Base-by-base conservation (phyloP, 1,140 invertebrate species). In the Andrena cerasifolii region DNA sequence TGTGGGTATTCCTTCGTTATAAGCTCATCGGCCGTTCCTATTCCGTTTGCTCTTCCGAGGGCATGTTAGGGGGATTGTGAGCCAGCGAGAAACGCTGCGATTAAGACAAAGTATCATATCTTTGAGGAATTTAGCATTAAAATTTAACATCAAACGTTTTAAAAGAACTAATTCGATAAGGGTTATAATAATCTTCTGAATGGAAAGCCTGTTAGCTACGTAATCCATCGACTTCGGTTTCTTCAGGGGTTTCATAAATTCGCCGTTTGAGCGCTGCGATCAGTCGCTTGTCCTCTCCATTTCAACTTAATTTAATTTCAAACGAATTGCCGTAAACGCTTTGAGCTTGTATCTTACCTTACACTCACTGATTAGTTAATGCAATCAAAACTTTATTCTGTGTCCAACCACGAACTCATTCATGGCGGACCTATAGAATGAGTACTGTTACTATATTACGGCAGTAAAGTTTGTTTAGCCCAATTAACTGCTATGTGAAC, bases 281-380 rank as follows among this genome's bases (percentile, higher is more conserved):
- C 1, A 2, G 3, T 5, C 36, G 0, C 31, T 33, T 43, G 12
- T 74, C 12, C n/a, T 54, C 7, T 18, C 8, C 1, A 0, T 14
- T 8, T 0, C 24, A 31, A 10, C 28, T 4, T 63, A 59, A 71
- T 59, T 47, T 45, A 58, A 59, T 43, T 53, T n/a, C n/a, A 40
- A 73, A 36, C 12, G 28, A 51, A 63, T 28, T 24, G 24, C 1
- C 21, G 18, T 63, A 26, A 73, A 63, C 59, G 26, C 21, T 63
- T 5, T 14, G 28, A 63, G 51, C 40, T 47, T 24, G 43, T 72
- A n/a, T 61, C 61, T 33, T 8, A 36, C 28, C 28, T 43, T 72
- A 31, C 2, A 8, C 40, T 21, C 7, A 18, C 3, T 18, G 21
- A 72, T 61, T 61, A 49, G 49, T 72, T 51, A 49, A 33, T 14